Base-by-base conservation (phyloP, 2,113 vertebrate species). In the Hirundichthys speculiger region DNA sequence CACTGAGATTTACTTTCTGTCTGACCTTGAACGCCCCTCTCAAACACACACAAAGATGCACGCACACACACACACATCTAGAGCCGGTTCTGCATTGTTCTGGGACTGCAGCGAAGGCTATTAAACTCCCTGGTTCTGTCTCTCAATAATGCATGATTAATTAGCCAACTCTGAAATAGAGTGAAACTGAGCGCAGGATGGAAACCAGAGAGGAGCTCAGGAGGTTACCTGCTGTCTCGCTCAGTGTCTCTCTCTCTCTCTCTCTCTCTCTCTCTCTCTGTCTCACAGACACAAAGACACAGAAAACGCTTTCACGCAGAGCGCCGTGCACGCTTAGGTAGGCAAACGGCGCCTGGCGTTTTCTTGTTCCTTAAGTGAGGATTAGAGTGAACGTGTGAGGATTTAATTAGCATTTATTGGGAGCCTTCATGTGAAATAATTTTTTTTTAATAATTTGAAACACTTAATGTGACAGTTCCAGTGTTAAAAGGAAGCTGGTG, bases 101-200 rank as follows among this genome's bases (percentile, higher is more conserved):
- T 64, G 74, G 74, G 77, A 81, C 82, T 79, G 80, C 80, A 88
- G 84, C 82, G 75, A 87, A 82, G 90, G 76, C 75, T 80, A 78
- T 85, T 84, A 88, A 84, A 82, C 84, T 83, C 82, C 77, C 73
- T 74, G 69, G 71, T 73, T 80, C 78, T 84, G 76, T 77, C 84
- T 89, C 80, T 93, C 84, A 92, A 93, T 91, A 93, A 93, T 92
- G 86, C 83, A 93, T 93, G 91, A 90, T 90, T 92, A 91, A 93
- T 92, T 91, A 92, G 86, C 64, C 65, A 73, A 80, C 85, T 86
- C 83, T 86, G 79, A 91, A 92, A 91, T 66, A 89, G 88, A 86
- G 85, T 75, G 90, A 92, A 93, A 90, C 88, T 73, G 88, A 91
- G 80, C 82, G 83, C 80, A 80, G 80, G 54, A 62, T 83, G 84